A percentile compares a stretch with the other conserved stretches of the same genome.
Conservation (phyloP, 2,113 vertebrate genomes). For the Malurus cyaneus region DNA sequence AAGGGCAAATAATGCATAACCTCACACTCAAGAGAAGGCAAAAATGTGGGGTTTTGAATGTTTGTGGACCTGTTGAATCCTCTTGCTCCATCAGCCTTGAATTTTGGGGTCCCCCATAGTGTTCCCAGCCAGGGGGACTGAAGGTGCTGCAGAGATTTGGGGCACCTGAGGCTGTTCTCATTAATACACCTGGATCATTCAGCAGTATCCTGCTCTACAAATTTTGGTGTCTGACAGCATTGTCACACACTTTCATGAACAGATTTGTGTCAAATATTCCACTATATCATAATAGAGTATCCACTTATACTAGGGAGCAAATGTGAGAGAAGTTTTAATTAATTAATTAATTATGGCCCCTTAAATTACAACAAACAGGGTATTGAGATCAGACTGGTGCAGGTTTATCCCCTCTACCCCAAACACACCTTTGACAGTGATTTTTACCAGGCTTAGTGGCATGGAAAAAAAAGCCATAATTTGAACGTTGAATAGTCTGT, state of each 20-base stretch:
- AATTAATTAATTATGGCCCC: neutral
- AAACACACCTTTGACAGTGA: neutral
- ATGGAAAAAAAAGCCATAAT: neutral
- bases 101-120: rapidly evolving
- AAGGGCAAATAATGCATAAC: neutral
- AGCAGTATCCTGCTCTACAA: neutral
- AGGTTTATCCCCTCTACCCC: neutral
- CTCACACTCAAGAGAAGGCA: neutral
- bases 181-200: neutral
- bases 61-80: neutral
- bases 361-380: neutral
- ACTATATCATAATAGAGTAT: too few relatives aligned
- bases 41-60: neutral
- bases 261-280: neutral
- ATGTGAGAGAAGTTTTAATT: neutral
- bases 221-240: neutral
- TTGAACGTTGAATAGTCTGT: neutral
- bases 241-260: neutral
- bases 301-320: neutral
- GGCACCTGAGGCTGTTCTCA: neutral
- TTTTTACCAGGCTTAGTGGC: neutral
- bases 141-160: neutral
- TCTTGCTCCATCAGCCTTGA: neutral
- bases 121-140: neutral
- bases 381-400: neutral